phyloP scores from a whole-genome alignment of 1,140 invertebrate species.

The Drosophila triauraria region DNA sequence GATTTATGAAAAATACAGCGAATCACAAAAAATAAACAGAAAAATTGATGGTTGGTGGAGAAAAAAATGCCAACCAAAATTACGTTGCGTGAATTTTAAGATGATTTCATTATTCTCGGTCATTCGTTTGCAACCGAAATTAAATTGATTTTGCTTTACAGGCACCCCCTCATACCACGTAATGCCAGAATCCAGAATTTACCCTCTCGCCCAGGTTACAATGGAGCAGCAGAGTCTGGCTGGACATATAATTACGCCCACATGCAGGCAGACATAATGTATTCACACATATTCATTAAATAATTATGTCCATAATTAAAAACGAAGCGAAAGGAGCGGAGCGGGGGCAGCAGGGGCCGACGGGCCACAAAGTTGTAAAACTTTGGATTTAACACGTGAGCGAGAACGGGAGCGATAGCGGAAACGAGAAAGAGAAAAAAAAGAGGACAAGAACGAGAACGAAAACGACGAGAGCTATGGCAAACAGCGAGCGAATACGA shows the following conservation, averaged over 20 bases:
- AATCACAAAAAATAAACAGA: conserved; percentile 1
- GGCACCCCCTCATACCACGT: not conserved
- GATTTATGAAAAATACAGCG: conserved; percentile 64
- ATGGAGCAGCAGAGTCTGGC: conserved; percentile 29
- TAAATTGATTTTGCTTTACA: conserved; percentile 65
- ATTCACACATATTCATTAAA: conserved; percentile 68
- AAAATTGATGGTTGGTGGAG: not conserved
- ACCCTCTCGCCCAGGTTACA: conserved; percentile 23
- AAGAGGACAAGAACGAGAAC: not conserved
- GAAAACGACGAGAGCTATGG: too few species aligned
- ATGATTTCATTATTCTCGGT: conserved; percentile 60
- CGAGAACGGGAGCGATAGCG: too few species aligned
- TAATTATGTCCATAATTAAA: conserved; percentile 79
- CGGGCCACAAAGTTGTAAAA: not conserved
- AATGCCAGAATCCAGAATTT: conserved; percentile 1
- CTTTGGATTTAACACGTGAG: conserved; percentile 1
- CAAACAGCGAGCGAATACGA: too few species aligned
- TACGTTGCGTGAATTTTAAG: conserved; percentile 72
- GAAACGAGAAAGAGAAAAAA: too few species aligned
- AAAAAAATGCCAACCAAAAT: conserved; percentile 18
- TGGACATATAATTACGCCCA: conserved; percentile 59
- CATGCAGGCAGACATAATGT: conserved; percentile 35
- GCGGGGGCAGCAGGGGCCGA: not conserved
- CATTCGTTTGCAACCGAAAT: conserved; percentile 56
- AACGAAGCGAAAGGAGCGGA: conserved; percentile 43